phyloP scores from a whole-genome alignment of 2,888 invertebrate genomes.

The Galerucella pusilla region DNA sequence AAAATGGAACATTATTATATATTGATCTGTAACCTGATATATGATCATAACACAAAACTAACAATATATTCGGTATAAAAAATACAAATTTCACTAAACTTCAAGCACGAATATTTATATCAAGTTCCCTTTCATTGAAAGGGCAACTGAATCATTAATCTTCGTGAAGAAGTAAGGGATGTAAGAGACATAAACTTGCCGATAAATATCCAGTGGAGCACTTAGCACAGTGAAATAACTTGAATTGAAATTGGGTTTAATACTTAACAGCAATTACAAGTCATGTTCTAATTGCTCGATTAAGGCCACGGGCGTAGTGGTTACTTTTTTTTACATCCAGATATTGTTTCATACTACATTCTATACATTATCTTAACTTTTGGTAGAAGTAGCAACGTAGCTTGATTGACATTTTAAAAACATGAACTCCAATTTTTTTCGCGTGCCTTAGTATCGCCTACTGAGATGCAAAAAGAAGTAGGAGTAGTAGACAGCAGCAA shows the following conservation, averaged over 20 bases:
- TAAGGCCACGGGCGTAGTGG: slow-evolving; percentile 40
- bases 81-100: not conserved
- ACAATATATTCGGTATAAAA: not conserved
- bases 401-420: too few relatives aligned
- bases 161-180: slow-evolving; percentile 15
- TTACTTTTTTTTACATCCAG: slow-evolving; percentile 1
- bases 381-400: too few relatives aligned
- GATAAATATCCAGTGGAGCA: slow-evolving; percentile 53
- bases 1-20: too few relatives aligned
- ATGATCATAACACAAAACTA: not conserved
- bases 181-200: slow-evolving; percentile 29
- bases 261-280: slow-evolving; percentile 61
- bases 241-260: slow-evolving; percentile 55
- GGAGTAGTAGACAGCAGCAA: too few relatives aligned
- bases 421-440: too few relatives aligned
- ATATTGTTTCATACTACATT: too few relatives aligned
- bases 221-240: slow-evolving; percentile 58
- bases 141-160: slow-evolving; percentile 13
- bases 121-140: slow-evolving; percentile 1
- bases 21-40: not conserved
- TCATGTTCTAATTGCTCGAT: slow-evolving; percentile 60
- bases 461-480: too few relatives aligned
- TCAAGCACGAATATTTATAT: not conserved
- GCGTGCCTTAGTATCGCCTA: too few relatives aligned
- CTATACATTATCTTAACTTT: too few relatives aligned